Evolutionary conservation across 2,888 invertebrate genomes (phyloP).

Genomic region (Perdita meconis): DNA sequence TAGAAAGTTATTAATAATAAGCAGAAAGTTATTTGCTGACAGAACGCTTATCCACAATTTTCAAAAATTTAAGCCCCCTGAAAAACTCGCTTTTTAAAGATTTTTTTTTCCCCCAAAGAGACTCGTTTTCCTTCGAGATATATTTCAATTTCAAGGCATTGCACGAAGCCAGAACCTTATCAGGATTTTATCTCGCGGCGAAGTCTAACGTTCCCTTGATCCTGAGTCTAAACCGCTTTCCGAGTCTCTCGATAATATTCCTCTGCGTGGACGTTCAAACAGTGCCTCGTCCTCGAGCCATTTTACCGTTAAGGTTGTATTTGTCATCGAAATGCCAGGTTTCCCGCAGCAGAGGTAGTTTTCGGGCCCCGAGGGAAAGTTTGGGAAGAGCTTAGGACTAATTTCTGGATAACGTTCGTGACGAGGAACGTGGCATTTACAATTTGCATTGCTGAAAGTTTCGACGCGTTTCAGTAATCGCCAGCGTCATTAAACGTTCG

Average conservation of each 20-base stretch:
- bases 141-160: background rate
- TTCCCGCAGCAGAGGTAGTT: constrained; percentile 6
- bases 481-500: background rate
- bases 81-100: too few relatives aligned
- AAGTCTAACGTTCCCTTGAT: constrained; percentile 7
- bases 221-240: constrained; percentile 6
- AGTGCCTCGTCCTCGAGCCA: background rate
- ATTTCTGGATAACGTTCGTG: too few relatives aligned
- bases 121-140: background rate
- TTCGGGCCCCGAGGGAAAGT: background rate
- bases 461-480: background rate
- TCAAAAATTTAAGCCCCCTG: too few relatives aligned
- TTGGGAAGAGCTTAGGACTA: background rate
- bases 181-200: constrained; percentile 16
- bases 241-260: background rate
- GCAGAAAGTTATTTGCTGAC: too few relatives aligned
- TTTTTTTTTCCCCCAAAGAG: background rate
- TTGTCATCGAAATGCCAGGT: background rate
- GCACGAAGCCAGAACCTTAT: constrained; percentile 22
- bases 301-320: background rate
- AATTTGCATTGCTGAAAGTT: background rate
- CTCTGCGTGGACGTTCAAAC: too few relatives aligned
- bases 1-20: too few relatives aligned
- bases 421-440: constrained; percentile 9
- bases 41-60: too few relatives aligned